Conservation (phyloP, 2,888 invertebrate species). For the Brachycybe producta region DNA sequence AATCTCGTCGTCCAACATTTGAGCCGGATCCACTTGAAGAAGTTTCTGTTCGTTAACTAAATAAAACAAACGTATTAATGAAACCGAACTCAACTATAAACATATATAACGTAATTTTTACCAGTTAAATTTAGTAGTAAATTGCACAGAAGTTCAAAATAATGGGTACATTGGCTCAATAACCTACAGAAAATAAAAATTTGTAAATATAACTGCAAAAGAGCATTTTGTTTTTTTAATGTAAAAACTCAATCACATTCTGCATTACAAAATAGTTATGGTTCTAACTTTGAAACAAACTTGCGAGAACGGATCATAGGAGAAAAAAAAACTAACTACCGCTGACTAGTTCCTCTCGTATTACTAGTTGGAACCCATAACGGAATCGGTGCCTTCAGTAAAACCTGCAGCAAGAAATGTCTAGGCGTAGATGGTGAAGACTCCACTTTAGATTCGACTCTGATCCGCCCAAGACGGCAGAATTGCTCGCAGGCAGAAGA, state of each 20-base stretch:
- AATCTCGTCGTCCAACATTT: constrained; percentile 38
- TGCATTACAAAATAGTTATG: not conserved
- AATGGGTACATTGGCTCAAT: constrained; percentile 37
- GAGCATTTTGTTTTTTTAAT: constrained; percentile 1
- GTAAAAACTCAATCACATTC: no score
- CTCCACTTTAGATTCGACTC: constrained; percentile 9
- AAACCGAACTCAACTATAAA: constrained; percentile 13
- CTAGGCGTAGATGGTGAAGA: constrained; percentile 23
- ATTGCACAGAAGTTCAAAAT: constrained; percentile 37
- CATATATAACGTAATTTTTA: constrained; percentile 24
- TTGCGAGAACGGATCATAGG: no score
- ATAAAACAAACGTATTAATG: constrained; percentile 1
- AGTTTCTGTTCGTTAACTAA: constrained; percentile 28
- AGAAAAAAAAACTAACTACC: constrained; percentile 24
- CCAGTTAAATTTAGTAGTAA: constrained; percentile 32
- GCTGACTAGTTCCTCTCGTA: constrained; percentile 35
- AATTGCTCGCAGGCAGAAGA: constrained; percentile 35
- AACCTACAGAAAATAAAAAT: constrained; percentile 24
- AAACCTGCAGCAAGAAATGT: constrained; percentile 31
- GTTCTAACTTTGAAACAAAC: not conserved
- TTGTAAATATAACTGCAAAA: not conserved
- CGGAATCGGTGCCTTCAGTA: constrained; percentile 37
- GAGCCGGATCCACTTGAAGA: constrained; percentile 30
- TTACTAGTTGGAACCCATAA: constrained; percentile 38
- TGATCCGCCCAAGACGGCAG: constrained; percentile 31